These are phyloP conservation scores for Enteromius trimaculatus DNA, from an alignment of 2,797 vertebrate species.

Conservation along the genomic window DNA sequence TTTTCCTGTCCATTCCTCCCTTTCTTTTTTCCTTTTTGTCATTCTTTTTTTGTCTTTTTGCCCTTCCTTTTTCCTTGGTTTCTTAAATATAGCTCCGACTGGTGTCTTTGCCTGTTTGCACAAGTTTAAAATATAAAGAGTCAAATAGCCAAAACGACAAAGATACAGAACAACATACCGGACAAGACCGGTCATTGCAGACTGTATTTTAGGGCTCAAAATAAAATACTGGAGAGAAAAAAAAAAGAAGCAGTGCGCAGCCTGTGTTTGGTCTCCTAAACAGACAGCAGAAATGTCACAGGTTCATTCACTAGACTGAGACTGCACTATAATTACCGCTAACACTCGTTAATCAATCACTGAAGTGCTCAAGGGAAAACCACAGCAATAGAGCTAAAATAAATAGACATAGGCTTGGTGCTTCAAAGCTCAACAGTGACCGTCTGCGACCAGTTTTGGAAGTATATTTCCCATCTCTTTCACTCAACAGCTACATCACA, in stretches of 20 bases:
- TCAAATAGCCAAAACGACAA: slow-evolving; percentile 26
- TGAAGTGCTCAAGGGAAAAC: not conserved
- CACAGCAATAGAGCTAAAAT: not conserved
- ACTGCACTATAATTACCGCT: slow-evolving; percentile 44
- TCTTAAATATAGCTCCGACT: slow-evolving; percentile 44
- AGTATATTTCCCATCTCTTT: not conserved
- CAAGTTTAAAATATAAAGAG: slow-evolving; percentile 39
- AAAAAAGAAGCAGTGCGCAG: not conserved
- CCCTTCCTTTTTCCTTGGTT: slow-evolving; percentile 11
- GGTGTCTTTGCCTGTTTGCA: slow-evolving; percentile 21
- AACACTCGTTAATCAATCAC: slow-evolving; percentile 43
- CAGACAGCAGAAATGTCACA: slow-evolving; percentile 44
- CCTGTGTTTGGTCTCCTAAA: not conserved
- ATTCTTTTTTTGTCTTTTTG: slow-evolving; percentile 1
- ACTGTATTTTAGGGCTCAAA: slow-evolving; percentile 14
- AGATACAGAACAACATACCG: not conserved
- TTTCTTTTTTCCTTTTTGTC: slow-evolving; percentile 34
- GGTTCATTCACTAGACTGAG: slow-evolving; percentile 35
- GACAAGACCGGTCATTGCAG: slow-evolving; percentile 4
- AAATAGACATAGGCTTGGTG: not conserved
- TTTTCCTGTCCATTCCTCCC: slow-evolving; percentile 44
- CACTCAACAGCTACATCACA: not conserved
- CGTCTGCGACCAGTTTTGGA: not conserved
- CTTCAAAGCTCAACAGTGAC: not conserved
- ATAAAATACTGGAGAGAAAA: not conserved